These are phyloP conservation scores for Toxotes lorentzi DNA, from an alignment of 2,797 vertebrate genomes.

Conservation along the genomic window DNA sequence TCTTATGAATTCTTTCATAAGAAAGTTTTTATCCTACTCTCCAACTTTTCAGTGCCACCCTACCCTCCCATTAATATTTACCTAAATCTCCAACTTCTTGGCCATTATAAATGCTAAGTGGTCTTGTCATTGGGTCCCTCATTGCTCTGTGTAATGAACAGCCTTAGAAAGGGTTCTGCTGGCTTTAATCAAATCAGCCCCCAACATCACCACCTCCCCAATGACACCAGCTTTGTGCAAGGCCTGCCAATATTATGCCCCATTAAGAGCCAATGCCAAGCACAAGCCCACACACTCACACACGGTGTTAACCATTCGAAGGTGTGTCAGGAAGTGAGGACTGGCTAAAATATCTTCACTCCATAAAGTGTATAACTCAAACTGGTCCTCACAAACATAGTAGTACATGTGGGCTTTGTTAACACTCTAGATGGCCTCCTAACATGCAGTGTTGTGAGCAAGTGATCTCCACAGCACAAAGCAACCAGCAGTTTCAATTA, in stretches of 20 bases:
- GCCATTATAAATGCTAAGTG: constrained; percentile 71
- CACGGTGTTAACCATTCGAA: not conserved
- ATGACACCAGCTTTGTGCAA: constrained; percentile 64
- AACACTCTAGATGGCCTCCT: constrained; percentile 15
- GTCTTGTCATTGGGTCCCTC: constrained; percentile 62
- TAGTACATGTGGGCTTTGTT: constrained; percentile 14
- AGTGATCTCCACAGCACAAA: constrained; percentile 1
- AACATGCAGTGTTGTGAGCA: constrained; percentile 6
- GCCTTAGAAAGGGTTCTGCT: constrained; percentile 68
- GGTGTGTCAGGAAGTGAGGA: too few species aligned
- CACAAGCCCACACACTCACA: not conserved
- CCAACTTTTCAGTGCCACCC: constrained; percentile 19
- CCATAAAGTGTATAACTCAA: too few species aligned
- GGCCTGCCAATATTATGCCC: constrained; percentile 68
- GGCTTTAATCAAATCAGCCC: constrained; percentile 79
- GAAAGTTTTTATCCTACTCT: constrained; percentile 47
- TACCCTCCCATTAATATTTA: constrained; percentile 53
- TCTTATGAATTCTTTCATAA: constrained; percentile 39
- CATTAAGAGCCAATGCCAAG: constrained; percentile 68
- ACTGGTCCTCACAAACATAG: constrained; percentile 23
- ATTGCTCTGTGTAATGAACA: constrained; percentile 68
- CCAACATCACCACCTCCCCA: constrained; percentile 62
- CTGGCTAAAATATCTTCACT: too few species aligned
- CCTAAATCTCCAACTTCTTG: constrained; percentile 58
- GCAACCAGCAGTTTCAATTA: not conserved